Base-by-base conservation (phyloP, 2,888 invertebrate genomes). In the Baccha elongata region DNA sequence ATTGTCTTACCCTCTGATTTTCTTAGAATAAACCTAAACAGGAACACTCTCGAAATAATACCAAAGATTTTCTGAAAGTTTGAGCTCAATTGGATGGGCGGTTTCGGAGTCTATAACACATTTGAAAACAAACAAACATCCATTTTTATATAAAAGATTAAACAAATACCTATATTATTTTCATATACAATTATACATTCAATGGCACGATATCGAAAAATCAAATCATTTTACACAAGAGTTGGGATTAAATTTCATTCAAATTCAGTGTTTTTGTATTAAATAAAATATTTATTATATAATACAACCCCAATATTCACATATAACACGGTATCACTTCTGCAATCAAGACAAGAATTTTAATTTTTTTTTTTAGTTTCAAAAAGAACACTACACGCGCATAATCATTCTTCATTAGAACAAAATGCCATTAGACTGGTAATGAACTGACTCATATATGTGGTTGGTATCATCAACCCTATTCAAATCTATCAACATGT, bases 371-470 rank as follows among this genome's bases (percentile, higher is more conserved):
- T 11, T 1, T 11, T 52, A 65, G 42, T 60, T 40, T 50, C 37
- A 73, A 46, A 69, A 58, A 60, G 58, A 69, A 80, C 80, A 69
- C 68, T 80, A 69, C 74, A 60, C 65, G 80, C 74, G 60, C 67
- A 79, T 72, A 72, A 79, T 72, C 67, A 67, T 72, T 79, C 78
- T 79, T 79, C 72, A 79, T 79, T 67, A 69, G 15, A 58, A 58
- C 44, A 58, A 58, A 58, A 40, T n/a, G n/a, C n/a, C n/a, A n/a
- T 17, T 42, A 67, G 44, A 13, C 13, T 26, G 55, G n/a, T 21
- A 26, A 26, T 40, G 62, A 23, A 29, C 29, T 52, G 46, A 19
- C 53, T 53, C 53, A 62, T 26, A 58, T 73, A 64, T 44, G 55
- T n/a, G n/a, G n/a, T n/a, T n/a, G n/a, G 79, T 40, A 52, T 64